Evolutionary conservation across 2,113 vertebrate genomes (phyloP), one percentile per base, ranked within the genome.

Genomic region (Elephantulus edwardii): DNA sequence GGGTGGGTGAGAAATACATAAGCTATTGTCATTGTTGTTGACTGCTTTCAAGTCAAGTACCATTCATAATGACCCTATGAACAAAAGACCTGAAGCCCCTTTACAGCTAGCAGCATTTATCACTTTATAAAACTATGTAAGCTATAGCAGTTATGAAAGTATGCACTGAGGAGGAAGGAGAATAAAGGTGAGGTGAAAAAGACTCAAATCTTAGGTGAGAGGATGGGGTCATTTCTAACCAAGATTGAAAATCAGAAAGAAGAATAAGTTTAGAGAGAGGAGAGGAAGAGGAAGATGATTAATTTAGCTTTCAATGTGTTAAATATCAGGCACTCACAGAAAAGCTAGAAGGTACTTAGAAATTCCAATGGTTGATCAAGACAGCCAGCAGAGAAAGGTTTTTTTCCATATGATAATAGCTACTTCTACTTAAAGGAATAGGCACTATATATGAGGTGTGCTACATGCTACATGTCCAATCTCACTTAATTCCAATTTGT

Each of bases 151-250:
- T 26, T 35, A 78, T 71, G 58, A 80, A 52, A 26, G 64, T 17
- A 81, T 38, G 68, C 13, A 84, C 85, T 26, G 19, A n/a, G 7
- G 44, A 17, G 11, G n/a, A n/a, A 14, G 26, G 17, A 38, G 28
- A n/a, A 4, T 58, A 42, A 12, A 58, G n/a, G 30, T 72, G 24
- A 86, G 88, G 48, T 64, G 42, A 86, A 88, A 38, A 35, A 56
- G 88, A 90, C 54, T 91, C 38, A 8, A 76, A 70, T 48, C 81
- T 85, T 40, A 35, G 79, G 79, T 28, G 58, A 77, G 86, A 81
- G 74, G 76, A 66, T 38, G 52, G 35, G 38, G 48, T 46, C 50
- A 3, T 62, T 82, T 19, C 78, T 81, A 48, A 64, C 44, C 33
- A 24, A 92, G 68, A 68, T 0, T 12, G 83, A 75, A 91, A 76